Evolutionary conservation across 1,140 invertebrate genomes (phyloP), one percentile per base, ranked within the genome.

Genomic region (Pomacea maculata): DNA sequence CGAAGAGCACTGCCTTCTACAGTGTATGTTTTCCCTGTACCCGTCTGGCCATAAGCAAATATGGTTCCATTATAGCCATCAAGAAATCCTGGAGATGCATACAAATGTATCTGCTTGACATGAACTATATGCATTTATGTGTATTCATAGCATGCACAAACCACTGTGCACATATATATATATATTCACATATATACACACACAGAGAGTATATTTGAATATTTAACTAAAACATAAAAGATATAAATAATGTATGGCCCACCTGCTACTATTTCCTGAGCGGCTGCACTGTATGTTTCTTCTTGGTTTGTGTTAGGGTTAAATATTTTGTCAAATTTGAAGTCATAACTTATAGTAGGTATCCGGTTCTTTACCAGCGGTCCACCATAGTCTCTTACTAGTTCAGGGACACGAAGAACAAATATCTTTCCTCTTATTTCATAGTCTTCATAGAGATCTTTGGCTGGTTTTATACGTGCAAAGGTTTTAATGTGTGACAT

Each of bases 71-170:
- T 93, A 84, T 92, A 93, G 11, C 92, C 93, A 90, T 90, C 90
- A 55, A 99, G 93, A 12, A 99, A 98, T 19, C 96, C 98, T 87
- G 74, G 19, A 89, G 85, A 64, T 29, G 68, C 25, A 78, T 29
- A 21, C 29, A 78, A 29, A 70, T n/a, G 34, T 45, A 45, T 45
- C 34, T 45, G 34, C 34, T 45, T 45, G 34, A 45, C 6, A 45
- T 45, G 34, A 45, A 45, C 34, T 45, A 45, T 45, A 45, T 45
- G 34, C 34, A 45, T 45, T 45, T 45, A 45, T 45, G 34, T 45
- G 34, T 6, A 6, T 45, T 45, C 34, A 45, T 45, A 6, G 34
- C 34, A 45, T 45, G 1, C 34, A 45, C 2, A 45, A 45, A 45
- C 2, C 34, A 45, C 2, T 45, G 34, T 45, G 34, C 34, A 45